Conservation (phyloP, 2,797 vertebrate genomes). For the Anguilla anguilla region DNA sequence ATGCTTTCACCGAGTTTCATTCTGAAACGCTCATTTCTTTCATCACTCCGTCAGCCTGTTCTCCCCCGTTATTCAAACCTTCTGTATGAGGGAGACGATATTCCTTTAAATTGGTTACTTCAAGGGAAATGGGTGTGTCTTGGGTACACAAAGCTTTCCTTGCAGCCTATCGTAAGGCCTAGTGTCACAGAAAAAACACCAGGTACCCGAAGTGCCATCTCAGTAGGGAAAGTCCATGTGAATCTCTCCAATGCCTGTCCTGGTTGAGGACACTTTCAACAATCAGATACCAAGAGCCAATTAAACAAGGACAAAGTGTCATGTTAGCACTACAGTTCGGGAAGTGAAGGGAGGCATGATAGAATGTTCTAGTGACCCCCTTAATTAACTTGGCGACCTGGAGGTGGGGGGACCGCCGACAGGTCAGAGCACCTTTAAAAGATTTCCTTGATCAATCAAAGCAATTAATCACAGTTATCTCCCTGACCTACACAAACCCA, state of each 20-base stretch:
- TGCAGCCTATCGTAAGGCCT: background rate
- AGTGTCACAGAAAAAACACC: background rate
- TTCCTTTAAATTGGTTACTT: background rate
- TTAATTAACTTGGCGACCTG: background rate
- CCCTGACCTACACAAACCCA: background rate
- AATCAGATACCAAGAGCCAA: background rate
- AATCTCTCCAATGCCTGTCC: background rate
- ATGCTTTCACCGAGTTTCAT: background rate
- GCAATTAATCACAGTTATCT: slow-evolving; percentile 8
- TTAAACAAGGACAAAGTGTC: background rate
- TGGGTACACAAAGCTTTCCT: background rate
- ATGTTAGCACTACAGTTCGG: background rate
- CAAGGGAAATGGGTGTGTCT: background rate
- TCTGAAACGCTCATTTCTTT: background rate
- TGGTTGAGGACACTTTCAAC: background rate
- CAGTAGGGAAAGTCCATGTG: background rate
- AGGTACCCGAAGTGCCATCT: background rate
- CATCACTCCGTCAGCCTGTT: background rate
- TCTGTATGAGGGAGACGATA: background rate
- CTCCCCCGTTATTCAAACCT: background rate
- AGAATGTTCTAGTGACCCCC: background rate
- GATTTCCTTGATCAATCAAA: background rate
- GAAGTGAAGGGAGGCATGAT: background rate
- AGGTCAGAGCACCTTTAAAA: background rate
- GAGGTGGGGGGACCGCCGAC: background rate